phyloP scores from a whole-genome alignment of 2,888 invertebrate species.

The Brassicogethes aeneus region DNA sequence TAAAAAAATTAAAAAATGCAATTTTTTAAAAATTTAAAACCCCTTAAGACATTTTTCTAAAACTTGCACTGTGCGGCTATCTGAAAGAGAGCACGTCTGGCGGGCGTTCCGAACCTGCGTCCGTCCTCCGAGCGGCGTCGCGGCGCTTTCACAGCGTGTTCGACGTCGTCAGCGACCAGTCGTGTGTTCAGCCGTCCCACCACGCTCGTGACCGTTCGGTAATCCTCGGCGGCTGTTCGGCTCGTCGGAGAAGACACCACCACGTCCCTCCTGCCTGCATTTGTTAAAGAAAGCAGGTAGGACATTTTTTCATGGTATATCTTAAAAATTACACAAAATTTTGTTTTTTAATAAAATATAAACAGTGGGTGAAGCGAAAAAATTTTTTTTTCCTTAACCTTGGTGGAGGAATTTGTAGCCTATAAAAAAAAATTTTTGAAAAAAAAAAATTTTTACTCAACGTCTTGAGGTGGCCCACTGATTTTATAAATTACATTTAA shows the following conservation, averaged over 20 bases:
- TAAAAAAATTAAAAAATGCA: no score
- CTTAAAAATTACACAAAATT: background rate
- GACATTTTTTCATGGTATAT: constrained; percentile 12
- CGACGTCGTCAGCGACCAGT: constrained; percentile 45
- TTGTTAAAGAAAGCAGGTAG: constrained; percentile 31
- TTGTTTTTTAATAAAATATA: no score
- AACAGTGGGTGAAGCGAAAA: no score
- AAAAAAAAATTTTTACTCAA: no score
- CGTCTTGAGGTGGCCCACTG: no score
- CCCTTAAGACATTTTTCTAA: no score
- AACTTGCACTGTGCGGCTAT: no score
- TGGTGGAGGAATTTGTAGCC: no score
- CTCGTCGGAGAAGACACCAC: constrained; percentile 12
- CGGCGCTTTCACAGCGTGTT: constrained; percentile 44
- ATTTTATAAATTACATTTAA: no score
- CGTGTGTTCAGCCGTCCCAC: constrained; percentile 37
- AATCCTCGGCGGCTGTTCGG: constrained; percentile 12
- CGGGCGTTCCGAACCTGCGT: constrained; percentile 37
- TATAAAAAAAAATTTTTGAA: no score
- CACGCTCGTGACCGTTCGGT: constrained; percentile 29
- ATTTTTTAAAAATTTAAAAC: no score
- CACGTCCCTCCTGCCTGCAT: constrained; percentile 19
- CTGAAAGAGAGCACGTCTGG: constrained; percentile 19
- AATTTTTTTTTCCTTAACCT: no score
- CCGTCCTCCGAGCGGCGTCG: constrained; percentile 9